Base-by-base conservation (phyloP, 37 sponge, comb jelly and placozoan genomes). In the Geodia barretti region DNA sequence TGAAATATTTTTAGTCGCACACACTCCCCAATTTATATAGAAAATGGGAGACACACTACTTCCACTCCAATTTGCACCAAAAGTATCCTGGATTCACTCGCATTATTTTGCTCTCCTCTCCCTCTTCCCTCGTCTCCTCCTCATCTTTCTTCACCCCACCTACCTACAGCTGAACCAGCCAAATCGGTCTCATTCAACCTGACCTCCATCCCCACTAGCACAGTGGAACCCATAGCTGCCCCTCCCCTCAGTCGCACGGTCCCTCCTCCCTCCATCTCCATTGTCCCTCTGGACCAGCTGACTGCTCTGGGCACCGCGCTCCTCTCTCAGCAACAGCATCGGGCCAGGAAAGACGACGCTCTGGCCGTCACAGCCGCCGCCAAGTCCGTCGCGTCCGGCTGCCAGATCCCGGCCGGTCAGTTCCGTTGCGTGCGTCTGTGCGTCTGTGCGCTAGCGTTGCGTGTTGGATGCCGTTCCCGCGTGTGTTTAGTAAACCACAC, bases 111-210 rank as follows among this genome's bases (percentile, higher is more conserved):
- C n/a, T 31, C 71, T 7, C 19, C 5, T 7, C 14, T 23, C 19
- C 38, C 4, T 21, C 71, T 30, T 11, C 75, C 61, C 3, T 47
- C 67, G 4, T 65, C 66, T n/a, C 29, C 31, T 21, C 30, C 39
- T 39, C 43, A 78, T 65, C 4, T 2, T 20, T 26, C 5, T 65
- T 11, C 23, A n/a, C 41, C 33, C 11, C 8, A 65, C 2, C 23
- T 30, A 5, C 4, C 60, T 60, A 33, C 77, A 36, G n/a, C 64
- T 34, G 64, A 30, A 24, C 26, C 8, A 3, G 58, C 33, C 21
- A 81, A 72, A 64, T 62, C 73, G 36, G 82, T 81, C 14, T 73
- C 62, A 28, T 81, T 81, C 41, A 60, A 81, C 42, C 82, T 81
- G 2, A 68, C 59, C 28, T 34, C 75, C 1, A n/a, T 23, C 38